Evolutionary conservation across 2,113 vertebrate genomes (phyloP), one percentile per base, ranked within the genome.

Genomic region (Murina feae): DNA sequence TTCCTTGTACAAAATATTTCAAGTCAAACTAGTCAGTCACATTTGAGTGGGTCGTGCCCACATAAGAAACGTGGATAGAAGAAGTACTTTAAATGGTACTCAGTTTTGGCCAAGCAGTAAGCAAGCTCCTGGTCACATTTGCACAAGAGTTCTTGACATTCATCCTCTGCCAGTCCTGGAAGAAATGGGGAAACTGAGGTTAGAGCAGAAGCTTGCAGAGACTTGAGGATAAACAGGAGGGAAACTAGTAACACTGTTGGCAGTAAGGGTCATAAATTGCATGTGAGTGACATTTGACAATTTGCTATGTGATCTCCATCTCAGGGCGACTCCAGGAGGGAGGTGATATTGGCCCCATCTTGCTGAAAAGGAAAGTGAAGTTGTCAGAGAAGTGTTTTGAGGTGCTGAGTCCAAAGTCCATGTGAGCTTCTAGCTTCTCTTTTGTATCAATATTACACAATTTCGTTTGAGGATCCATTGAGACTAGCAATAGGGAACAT

Each of bases 101-200:
- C 94, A 0, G 99, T 98, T 93, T 96, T 96, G 85, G 98, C 97
- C 94, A 99, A 97, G 87, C 99, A 99, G 79, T 97, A 97, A 72
- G 98, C 99, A 37, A 98, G 97, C 80, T 99, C 98, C 96, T 97
- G 98, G 98, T 99, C 99, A 96, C 99, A 99, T 44, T 98, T 97
- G 98, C 99, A 99, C 53, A 99, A 94, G 81, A 99, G 97, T 96
- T 98, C 98, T 95, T 99, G 98, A 96, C 99, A 99, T 35, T 60
- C 97, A 95, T 99, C 98, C 95, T 98, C 94, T 87, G 98, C 83
- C 12, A 98, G 97, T 95, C 98, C 99, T 99, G 98, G 92, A 98
- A 98, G 91, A 98, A 96, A 98, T 63, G 96, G 97, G 58, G 68
- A 93, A 58, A 96, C 76, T 0, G 37, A 86, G 28, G 68, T 97